Evolutionary conservation across 2,888 invertebrate species (phyloP).

Genomic region (Drosophila neoperkinsi): DNA sequence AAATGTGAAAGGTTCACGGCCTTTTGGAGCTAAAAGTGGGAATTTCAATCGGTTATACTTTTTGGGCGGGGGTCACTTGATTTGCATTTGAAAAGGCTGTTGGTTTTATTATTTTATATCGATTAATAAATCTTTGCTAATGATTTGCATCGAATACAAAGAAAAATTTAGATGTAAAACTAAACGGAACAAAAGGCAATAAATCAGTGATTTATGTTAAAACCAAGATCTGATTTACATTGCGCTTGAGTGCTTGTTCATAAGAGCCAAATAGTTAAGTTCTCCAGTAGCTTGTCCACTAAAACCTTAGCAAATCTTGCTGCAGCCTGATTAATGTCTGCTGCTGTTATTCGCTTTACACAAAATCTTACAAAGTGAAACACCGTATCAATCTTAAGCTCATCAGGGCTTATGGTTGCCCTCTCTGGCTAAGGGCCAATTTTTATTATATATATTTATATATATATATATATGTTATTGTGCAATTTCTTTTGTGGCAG

Average conservation of each 20-base stretch:
- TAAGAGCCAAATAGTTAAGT: not conserved
- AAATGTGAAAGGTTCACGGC: constrained; percentile 73
- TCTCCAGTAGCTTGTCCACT: constrained; percentile 13
- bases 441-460: constrained; percentile 21
- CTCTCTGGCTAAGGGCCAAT: constrained; percentile 40
- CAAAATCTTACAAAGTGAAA: constrained; percentile 33
- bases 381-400: constrained; percentile 33
- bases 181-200: constrained; percentile 21
- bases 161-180: constrained; percentile 30
- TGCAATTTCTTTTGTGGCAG: constrained; percentile 66
- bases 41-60: constrained; percentile 23
- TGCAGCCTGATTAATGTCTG: constrained; percentile 25
- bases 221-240: constrained; percentile 8
- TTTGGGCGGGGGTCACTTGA: constrained; percentile 16
- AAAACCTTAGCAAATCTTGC: constrained; percentile 9
- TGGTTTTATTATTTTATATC: constrained; percentile 26
- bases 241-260: constrained; percentile 4
- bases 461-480: constrained; percentile 40
- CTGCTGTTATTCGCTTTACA: constrained; percentile 7
- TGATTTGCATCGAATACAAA: constrained; percentile 27
- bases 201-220: constrained; percentile 12
- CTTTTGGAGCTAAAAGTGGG: constrained; percentile 16
- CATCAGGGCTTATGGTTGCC: constrained; percentile 35
- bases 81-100: constrained; percentile 45
- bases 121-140: constrained; percentile 43